These are phyloP conservation scores for Thalassarche chlororhynchos DNA, from an alignment of 2,113 vertebrate species.

Conservation along the genomic window DNA sequence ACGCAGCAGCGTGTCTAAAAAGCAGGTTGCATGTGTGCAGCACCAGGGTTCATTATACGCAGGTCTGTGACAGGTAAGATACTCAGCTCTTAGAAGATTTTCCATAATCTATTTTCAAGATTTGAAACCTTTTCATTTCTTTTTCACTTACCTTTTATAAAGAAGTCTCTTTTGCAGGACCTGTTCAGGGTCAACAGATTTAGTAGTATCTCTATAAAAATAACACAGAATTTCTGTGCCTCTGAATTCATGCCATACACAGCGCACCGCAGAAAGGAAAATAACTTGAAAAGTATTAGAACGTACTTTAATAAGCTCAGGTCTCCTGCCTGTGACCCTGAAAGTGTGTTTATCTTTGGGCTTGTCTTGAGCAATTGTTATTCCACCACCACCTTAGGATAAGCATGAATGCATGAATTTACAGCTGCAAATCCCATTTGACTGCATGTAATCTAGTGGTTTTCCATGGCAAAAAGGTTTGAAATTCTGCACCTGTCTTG, in stretches of 20 bases:
- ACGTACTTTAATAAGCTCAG: conserved; percentile 8
- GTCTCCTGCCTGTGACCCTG: conserved; percentile 23
- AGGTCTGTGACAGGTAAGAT: neutral
- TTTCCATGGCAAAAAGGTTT: conserved; percentile 8
- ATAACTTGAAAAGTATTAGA: neutral
- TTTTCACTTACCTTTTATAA: neutral
- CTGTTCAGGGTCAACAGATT: neutral
- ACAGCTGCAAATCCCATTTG: conserved; percentile 18
- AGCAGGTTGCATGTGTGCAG: neutral
- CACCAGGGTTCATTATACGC: rapidly evolving
- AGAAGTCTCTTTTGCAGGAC: neutral
- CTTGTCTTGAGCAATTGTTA: neutral
- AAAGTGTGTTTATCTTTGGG: neutral
- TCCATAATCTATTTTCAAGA: neutral
- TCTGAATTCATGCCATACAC: neutral
- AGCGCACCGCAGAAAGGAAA: neutral
- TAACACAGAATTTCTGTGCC: neutral
- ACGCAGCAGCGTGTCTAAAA: neutral
- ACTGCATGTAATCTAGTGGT: conserved; percentile 12
- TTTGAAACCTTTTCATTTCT: neutral
- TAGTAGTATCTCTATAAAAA: neutral
- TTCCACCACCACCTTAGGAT: neutral
- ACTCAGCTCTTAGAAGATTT: neutral
- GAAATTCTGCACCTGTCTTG: neutral
- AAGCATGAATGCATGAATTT: neutral